Evolutionary conservation across 2,113 vertebrate genomes (phyloP), one percentile per base, ranked within the genome.

Genomic region (Atractosteus spatula): DNA sequence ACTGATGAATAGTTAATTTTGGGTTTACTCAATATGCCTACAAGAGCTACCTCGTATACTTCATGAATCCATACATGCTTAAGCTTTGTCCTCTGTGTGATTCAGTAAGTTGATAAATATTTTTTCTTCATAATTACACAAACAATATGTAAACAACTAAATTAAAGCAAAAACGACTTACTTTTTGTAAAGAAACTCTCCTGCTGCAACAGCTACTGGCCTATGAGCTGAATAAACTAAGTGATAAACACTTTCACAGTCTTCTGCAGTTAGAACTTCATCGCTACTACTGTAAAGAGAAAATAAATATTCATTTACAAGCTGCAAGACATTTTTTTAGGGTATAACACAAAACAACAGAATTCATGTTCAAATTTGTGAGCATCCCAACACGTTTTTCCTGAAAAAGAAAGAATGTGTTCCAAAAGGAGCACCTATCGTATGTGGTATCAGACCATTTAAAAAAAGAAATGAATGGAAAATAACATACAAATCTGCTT

Each of bases 151-250:
- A 29, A 29, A 29, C 29, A 29, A 29, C 2, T 29, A 29, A 29
- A 29, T 29, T 29, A 29, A 29, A 29, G 29, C 43, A 69, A 80
- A 17, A 57, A 41, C 41, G n/a, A 85, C 94, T 83, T 94, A 99
- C 97, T 99, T 99, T 90, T 98, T 99, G 79, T 93, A 99, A 70
- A 99, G 96, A 89, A 99, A 99, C 84, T 99, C 97, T 81, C 97
- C 97, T 55, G 97, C 95, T n/a, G 97, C 96, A 74, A 99, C 87
- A 66, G 97, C 97, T 44, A 99, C 95, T 29, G 97, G 97, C 66
- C 97, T 91, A 87, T 99, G 97, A 82, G 97, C 97, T 1, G 97
- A 99, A 88, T 99, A 99, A 81, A 99, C 97, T 83, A 99, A 86
- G 83, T 99, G 97, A 89, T 99, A 99, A 62, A 99, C 95, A 74